Conservation (phyloP, 2,797 vertebrate species). For the Tokudaia tokunoshimensis region DNA sequence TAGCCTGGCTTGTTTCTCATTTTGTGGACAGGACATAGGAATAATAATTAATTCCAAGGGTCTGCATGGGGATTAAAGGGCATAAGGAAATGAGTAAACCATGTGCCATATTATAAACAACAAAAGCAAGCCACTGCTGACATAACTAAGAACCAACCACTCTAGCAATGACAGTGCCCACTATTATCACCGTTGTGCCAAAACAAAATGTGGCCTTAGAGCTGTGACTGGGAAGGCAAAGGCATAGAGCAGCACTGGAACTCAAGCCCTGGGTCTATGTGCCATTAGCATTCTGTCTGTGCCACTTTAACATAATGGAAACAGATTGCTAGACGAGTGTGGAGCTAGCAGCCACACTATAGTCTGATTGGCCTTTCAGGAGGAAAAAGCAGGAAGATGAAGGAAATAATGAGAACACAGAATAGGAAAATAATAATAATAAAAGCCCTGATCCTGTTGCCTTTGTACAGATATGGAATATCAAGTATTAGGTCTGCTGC, state of each 20-base stretch:
- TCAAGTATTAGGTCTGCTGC: neutral
- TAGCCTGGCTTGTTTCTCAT: slow-evolving; percentile 31
- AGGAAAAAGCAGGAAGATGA: slow-evolving; percentile 28
- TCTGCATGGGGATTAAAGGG: neutral
- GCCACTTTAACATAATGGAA: neutral
- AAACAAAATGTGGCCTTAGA: neutral
- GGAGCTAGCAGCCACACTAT: neutral
- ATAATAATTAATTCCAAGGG: slow-evolving; percentile 16
- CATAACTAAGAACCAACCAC: neutral
- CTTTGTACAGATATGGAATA: neutral
- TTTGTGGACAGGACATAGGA: slow-evolving; percentile 12
- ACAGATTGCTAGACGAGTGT: slow-evolving; percentile 10
- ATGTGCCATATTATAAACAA: neutral
- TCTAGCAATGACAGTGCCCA: neutral
- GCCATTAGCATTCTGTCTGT: neutral
- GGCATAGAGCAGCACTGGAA: neutral
- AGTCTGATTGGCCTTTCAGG: neutral
- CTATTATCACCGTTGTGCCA: neutral
- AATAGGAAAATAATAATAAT: neutral
- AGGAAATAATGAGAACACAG: neutral
- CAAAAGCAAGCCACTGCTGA: neutral
- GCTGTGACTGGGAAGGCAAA: neutral
- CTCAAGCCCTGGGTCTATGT: neutral
- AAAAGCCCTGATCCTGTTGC: neutral
- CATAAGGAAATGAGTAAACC: neutral